These are phyloP conservation scores for Arion vulgaris DNA, from an alignment of 1,140 invertebrate species.

Conservation along the genomic window DNA sequence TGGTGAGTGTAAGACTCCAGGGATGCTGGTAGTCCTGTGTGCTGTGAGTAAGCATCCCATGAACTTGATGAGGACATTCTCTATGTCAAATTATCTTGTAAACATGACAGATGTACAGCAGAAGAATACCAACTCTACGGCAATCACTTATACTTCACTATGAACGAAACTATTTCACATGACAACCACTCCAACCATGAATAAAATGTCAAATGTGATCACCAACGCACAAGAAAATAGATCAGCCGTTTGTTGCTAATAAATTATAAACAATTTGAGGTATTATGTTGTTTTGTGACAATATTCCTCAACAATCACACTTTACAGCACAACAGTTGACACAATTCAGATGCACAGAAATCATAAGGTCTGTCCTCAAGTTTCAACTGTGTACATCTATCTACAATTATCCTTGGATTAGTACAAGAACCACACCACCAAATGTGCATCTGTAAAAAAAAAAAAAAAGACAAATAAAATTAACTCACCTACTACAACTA, in stretches of 20 bases:
- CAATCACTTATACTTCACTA: not conserved
- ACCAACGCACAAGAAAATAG: no score
- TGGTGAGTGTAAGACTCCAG: conserved; percentile 26
- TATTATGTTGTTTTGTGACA: not conserved
- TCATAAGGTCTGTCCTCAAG: conserved; percentile 50
- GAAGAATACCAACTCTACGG: not conserved
- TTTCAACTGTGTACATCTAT: conserved; percentile 49
- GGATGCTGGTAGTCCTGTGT: conserved; percentile 28
- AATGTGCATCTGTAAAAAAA: conserved; percentile 44
- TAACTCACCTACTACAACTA: no score
- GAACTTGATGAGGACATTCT: conserved; percentile 31
- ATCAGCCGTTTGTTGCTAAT: not conserved
- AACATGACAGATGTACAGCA: not conserved
- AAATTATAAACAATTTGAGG: not conserved
- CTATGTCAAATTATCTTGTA: not conserved
- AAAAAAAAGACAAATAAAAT: conserved; percentile 31
- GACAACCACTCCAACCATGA: not conserved
- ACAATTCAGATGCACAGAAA: conserved; percentile 54
- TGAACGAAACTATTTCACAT: not conserved
- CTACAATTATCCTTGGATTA: conserved; percentile 16
- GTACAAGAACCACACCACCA: conserved; percentile 30
- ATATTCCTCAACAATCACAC: not conserved
- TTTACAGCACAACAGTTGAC: conserved; percentile 55
- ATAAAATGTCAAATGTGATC: no score
- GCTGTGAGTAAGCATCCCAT: conserved; percentile 38